A percentile compares a stretch with the other conserved stretches of the same genome.
Conservation (phyloP, 1,140 invertebrate species). For the Apocrypta bakeri region DNA sequence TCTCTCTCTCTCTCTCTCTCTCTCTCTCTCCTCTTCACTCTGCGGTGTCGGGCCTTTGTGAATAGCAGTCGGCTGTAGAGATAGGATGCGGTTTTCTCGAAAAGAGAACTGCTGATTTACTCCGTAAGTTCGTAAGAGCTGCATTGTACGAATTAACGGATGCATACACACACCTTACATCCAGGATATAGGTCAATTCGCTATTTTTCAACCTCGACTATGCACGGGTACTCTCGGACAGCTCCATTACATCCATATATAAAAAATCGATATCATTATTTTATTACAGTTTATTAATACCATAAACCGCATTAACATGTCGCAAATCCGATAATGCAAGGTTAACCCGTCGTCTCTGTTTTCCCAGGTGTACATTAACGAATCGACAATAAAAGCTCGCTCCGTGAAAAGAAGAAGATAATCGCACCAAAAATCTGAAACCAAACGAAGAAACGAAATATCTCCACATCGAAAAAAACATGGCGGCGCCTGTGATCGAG, state of each 20-base stretch:
- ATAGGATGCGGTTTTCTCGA: not conserved
- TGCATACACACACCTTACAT: no score
- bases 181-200: no score
- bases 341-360: no score
- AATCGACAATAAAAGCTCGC: no score
- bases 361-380: not conserved
- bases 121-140: not conserved
- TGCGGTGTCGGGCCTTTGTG: not conserved
- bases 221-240: no score
- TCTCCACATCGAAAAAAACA: slow-evolving; percentile 54
- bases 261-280: not conserved
- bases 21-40: not conserved
- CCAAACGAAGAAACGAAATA: not conserved
- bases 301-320: no score
- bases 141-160: no score
- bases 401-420: no score
- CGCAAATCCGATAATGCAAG: no score
- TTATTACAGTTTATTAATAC: no score
- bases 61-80: not conserved
- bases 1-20: not conserved
- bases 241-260: no score
- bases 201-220: no score
- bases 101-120: not conserved
- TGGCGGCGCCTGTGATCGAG: slow-evolving; percentile 74
- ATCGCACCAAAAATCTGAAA: not conserved